Conservation (phyloP, 2,797 vertebrate genomes). For the Xerus rutilus region DNA sequence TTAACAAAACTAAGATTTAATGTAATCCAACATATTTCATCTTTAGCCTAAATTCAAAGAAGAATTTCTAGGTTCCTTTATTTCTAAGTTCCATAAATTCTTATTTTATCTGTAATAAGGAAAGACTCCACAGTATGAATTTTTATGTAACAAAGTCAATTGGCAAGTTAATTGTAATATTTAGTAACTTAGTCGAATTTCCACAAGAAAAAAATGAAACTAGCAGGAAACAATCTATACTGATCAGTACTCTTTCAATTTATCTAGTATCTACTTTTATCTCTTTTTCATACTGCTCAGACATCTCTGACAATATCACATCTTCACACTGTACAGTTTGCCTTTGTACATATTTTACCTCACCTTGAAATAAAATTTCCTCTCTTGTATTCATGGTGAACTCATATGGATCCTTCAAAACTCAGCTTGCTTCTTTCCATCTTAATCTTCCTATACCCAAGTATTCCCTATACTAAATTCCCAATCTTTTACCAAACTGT, state of each 20-base stretch:
- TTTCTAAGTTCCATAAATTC: neutral
- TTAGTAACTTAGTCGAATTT: neutral
- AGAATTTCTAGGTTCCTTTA: constrained; percentile 18
- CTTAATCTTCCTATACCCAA: neutral
- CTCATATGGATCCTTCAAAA: neutral
- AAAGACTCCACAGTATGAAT: neutral
- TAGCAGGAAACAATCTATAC: neutral
- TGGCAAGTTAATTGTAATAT: constrained; percentile 42
- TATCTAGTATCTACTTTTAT: neutral
- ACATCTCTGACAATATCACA: neutral
- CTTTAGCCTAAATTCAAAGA: constrained; percentile 30
- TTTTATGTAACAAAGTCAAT: constrained; percentile 12
- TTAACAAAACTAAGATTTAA: constrained; percentile 43
- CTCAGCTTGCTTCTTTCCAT: neutral
- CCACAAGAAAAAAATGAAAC: constrained; percentile 21
- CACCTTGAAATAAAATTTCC: neutral
- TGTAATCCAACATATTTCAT: constrained; percentile 15
- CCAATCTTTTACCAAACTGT: neutral
- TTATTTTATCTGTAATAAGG: neutral
- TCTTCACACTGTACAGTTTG: neutral
- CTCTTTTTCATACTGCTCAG: neutral
- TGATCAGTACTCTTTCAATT: neutral
- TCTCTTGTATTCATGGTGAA: neutral
- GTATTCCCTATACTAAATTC: neutral
- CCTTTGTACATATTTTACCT: neutral